Conservation (phyloP, 2,888 invertebrate genomes). For the Itoplectis maculator region DNA sequence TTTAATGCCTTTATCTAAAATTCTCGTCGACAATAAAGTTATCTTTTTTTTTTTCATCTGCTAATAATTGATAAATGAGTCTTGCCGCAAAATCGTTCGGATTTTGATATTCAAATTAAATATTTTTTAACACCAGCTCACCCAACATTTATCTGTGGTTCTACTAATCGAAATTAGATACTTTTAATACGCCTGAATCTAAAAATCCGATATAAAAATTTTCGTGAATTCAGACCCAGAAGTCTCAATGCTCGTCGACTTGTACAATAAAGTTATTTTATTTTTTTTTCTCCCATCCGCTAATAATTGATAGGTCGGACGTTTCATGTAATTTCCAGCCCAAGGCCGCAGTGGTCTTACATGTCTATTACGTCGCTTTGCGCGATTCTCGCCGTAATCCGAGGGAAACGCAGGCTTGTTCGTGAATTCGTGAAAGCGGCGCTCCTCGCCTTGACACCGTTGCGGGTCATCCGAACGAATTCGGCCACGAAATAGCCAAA, state of each 20-base stretch:
- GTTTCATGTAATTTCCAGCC: constrained; percentile 45
- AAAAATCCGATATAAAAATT: background rate
- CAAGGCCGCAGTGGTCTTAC: constrained; percentile 16
- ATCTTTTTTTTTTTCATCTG: too few species aligned
- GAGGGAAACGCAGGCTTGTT: constrained; percentile 3
- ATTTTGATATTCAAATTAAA: background rate
- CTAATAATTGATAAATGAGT: too few species aligned
- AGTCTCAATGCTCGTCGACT: background rate
- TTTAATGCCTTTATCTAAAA: too few species aligned
- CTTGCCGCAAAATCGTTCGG: too few species aligned
- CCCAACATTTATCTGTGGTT: background rate
- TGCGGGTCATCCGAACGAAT: constrained; percentile 29
- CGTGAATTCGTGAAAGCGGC: constrained; percentile 56
- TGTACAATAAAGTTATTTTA: background rate
- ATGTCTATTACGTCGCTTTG: constrained; percentile 19
- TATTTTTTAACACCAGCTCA: background rate
- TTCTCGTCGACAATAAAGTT: too few species aligned
- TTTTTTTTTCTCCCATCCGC: background rate
- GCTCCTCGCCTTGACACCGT: constrained; percentile 50
- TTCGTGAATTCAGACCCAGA: background rate
- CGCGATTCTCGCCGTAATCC: background rate
- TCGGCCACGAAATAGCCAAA: constrained; percentile 20
- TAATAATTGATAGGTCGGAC: constrained; percentile 35
- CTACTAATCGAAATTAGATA: background rate
- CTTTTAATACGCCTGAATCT: background rate